Evolutionary conservation across 2,797 vertebrate species (phyloP).

Genomic region (Poeciliopsis gracilis): DNA sequence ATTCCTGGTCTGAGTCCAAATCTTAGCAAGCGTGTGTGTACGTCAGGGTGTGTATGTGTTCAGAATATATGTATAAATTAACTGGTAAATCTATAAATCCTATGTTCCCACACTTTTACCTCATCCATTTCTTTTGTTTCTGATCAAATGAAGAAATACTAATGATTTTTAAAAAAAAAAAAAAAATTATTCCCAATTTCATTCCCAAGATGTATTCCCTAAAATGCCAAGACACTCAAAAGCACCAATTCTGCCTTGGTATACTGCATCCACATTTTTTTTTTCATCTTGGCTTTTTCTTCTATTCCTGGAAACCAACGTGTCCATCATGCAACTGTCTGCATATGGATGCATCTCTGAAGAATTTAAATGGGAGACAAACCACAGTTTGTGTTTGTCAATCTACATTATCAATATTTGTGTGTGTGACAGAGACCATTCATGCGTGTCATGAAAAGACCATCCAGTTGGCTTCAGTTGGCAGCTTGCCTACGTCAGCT

Average conservation of each 20-base stretch:
- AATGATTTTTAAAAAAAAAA: not conserved
- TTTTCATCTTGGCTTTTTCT: not conserved
- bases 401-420: slow-evolving; percentile 26
- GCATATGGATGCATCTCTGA: not conserved
- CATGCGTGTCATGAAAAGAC: slow-evolving; percentile 18
- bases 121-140: slow-evolving; percentile 4
- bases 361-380: slow-evolving; percentile 1
- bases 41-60: slow-evolving; percentile 25
- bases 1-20: slow-evolving; percentile 51
- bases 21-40: slow-evolving; percentile 10
- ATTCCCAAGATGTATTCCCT: not conserved
- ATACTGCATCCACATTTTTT: not conserved
- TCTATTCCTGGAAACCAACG: not conserved
- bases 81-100: slow-evolving; percentile 21
- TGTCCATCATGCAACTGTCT: not conserved
- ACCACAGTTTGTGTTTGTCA: slow-evolving; percentile 15
- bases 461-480: slow-evolving; percentile 63
- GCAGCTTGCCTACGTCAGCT: slow-evolving; percentile 71
- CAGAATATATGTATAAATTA: slow-evolving; percentile 47
- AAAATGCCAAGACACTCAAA: not conserved
- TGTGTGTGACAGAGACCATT: not conserved
- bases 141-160: not conserved
- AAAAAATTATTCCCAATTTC: too few species aligned
- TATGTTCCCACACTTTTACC: slow-evolving; percentile 15
- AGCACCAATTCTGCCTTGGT: not conserved